Base-by-base conservation (phyloP, 2,888 invertebrate species). In the Malachius bipustulatus region DNA sequence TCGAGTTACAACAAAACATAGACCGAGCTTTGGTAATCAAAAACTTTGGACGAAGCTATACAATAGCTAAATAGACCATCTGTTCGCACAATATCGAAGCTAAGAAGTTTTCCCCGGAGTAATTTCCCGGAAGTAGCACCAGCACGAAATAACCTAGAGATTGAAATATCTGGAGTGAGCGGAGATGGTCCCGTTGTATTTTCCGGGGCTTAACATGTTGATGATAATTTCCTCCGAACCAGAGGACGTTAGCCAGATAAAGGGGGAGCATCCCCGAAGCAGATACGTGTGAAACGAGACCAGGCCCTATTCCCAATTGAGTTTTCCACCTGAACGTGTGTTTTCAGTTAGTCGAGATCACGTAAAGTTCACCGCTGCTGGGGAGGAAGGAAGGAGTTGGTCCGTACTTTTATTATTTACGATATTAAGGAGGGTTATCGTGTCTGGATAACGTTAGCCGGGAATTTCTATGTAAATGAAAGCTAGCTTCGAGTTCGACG, bases 371-470 rank as follows among this genome's bases (percentile, higher is more conserved):
- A n/a, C n/a, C n/a, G n/a, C n/a, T n/a, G n/a, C n/a, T n/a, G 6
- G 24, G 24, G 6, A 6, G n/a, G 24, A 8, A 6, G 24, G 24
- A 19, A 19, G 24, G 24, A 19, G 24, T 19, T 19, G 6, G 6
- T n/a, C n/a, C 6, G 6, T 6, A 19, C 24, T 19, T 19, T 19
- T 19, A 19, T 19, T 19, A 19, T 19, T 19, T 19, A 19, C 24
- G 24, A 19, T 19, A 19, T 19, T 19, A 19, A n/a, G 24, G n/a
- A 19, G n/a, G 24, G 6, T 19, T 19, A 19, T 19, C 24, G 24
- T 19, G 24, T n/a, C n/a, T n/a, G 24, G 24, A n/a, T 19, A n/a
- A n/a, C 24, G n/a, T 19, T 19, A 19, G 24, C 24, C n/a, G n/a
- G 6, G 24, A 19, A 19, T 19, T 19, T 19, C 24, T 19, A 19